Conservation (phyloP, 2,113 vertebrate species). For the Phoxinus phoxinus region DNA sequence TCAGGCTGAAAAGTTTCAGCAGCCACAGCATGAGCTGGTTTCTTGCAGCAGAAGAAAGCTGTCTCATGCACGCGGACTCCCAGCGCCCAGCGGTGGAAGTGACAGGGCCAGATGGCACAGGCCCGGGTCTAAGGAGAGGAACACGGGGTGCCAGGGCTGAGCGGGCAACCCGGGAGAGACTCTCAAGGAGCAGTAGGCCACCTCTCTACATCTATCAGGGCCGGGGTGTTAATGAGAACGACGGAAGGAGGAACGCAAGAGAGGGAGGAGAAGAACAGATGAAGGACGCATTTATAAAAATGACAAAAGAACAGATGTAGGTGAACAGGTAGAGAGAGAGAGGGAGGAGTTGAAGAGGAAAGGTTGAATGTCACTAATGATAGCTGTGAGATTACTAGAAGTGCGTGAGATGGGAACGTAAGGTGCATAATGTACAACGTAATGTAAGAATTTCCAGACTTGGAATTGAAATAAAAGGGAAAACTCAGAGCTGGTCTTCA, state of each 20-base stretch:
- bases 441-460: background rate
- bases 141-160: constrained; percentile 52
- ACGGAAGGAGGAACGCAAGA: constrained; percentile 31
- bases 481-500: background rate
- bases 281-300: constrained; percentile 19
- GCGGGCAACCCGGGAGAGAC: constrained; percentile 32
- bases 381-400: constrained; percentile 5
- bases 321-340: constrained; percentile 43
- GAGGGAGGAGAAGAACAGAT: constrained; percentile 45
- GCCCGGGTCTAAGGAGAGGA: constrained; percentile 38
- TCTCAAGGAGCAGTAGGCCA: constrained; percentile 36
- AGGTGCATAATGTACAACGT: background rate
- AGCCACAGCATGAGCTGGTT: background rate
- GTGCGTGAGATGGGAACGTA: background rate
- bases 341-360: constrained; percentile 49
- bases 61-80: constrained; percentile 2
- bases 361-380: background rate
- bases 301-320: constrained; percentile 54
- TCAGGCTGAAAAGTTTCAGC: background rate
- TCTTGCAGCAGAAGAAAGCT: constrained; percentile 5
- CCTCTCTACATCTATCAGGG: constrained; percentile 64
- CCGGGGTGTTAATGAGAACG: constrained; percentile 68
- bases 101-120: constrained; percentile 66
- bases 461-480: background rate
- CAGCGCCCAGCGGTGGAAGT: constrained; percentile 17